These are phyloP conservation scores for Mus caroli DNA, from an alignment of 2,797 vertebrate genomes.

Conservation along the genomic window DNA sequence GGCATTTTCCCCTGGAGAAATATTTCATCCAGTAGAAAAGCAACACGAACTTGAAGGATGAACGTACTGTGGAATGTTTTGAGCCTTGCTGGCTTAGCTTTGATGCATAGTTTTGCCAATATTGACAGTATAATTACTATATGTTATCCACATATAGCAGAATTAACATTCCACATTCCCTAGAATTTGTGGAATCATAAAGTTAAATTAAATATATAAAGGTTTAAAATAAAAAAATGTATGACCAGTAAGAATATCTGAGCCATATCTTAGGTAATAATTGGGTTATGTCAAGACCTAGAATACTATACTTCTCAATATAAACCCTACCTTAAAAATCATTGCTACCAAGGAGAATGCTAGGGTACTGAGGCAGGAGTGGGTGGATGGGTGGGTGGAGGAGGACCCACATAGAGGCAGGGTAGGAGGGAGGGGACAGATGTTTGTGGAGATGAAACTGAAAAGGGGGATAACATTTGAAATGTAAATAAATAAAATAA, in stretches of 20 bases:
- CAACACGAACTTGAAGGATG: background rate
- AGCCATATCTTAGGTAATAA: background rate
- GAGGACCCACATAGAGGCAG: too few relatives aligned
- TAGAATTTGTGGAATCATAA: background rate
- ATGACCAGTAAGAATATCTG: background rate
- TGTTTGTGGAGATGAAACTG: too few relatives aligned
- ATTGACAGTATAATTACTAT: background rate
- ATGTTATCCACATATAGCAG: background rate
- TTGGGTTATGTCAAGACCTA: background rate
- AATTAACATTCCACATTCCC: background rate
- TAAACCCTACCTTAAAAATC: background rate
- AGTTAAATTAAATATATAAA: background rate
- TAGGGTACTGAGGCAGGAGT: too few relatives aligned
- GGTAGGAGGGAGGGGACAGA: too few relatives aligned
- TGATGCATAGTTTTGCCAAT: background rate
- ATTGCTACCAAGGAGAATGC: background rate
- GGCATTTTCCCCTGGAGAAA: background rate
- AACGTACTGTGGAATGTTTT: background rate
- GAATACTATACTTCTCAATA: background rate
- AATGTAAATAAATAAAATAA: too few relatives aligned
- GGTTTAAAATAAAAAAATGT: background rate
- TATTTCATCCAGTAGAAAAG: background rate
- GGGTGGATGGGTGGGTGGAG: too few relatives aligned
- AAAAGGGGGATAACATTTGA: too few relatives aligned
- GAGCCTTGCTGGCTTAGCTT: background rate